Evolutionary conservation across 2,113 vertebrate species (phyloP).

Genomic region (Microcebus tavaratra): DNA sequence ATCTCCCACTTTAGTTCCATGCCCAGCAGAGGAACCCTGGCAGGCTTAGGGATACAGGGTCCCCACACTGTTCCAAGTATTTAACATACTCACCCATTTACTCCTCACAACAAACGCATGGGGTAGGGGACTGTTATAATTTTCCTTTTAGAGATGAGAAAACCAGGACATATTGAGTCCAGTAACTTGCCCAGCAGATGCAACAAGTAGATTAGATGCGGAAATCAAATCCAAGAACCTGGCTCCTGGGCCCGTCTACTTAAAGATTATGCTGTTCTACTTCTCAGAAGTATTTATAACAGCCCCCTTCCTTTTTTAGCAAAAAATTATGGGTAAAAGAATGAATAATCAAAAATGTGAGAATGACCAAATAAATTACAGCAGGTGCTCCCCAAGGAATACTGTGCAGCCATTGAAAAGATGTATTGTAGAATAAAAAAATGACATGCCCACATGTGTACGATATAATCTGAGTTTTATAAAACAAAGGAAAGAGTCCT

Average conservation of each 20-base stretch:
- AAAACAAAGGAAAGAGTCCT: neutral
- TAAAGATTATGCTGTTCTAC: neutral
- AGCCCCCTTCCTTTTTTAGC: no score
- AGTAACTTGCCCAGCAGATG: neutral
- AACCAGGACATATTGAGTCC: neutral
- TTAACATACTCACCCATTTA: neutral
- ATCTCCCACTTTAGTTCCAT: neutral
- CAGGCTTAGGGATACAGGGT: neutral
- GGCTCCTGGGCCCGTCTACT: neutral
- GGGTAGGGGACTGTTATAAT: neutral
- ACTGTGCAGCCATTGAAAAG: neutral
- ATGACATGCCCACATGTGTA: neutral
- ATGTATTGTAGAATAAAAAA: neutral
- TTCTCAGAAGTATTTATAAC: neutral
- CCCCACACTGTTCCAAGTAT: neutral
- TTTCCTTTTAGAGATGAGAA: neutral
- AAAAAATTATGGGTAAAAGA: fast-evolving
- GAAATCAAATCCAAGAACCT: neutral
- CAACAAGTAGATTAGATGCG: neutral
- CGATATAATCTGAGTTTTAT: neutral
- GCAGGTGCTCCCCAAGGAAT: neutral
- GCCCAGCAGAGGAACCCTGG: neutral
- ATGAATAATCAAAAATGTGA: neutral
- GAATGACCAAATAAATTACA: neutral
- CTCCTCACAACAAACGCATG: neutral